phyloP scores from a whole-genome alignment of 2,888 invertebrate genomes.

The Apodemia duryi region DNA sequence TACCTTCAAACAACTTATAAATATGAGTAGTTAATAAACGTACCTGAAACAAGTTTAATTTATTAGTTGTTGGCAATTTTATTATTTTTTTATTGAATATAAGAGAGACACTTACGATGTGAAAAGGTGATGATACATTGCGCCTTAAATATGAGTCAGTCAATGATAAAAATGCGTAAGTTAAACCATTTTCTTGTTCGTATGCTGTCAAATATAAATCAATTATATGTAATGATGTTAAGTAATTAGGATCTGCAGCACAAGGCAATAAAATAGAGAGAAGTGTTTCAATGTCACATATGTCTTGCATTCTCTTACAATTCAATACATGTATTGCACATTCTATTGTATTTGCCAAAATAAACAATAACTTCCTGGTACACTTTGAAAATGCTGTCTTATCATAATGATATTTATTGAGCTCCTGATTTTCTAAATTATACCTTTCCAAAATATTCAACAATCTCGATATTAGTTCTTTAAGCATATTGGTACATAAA shows the following conservation, averaged over 20 bases:
- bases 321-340: conserved; percentile 78
- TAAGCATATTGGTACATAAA: conserved; percentile 47
- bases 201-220: conserved; percentile 76
- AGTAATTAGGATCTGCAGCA: conserved; percentile 61
- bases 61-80: background rate
- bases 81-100: background rate
- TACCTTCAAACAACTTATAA: conserved; percentile 82
- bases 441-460: conserved; percentile 48
- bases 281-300: conserved; percentile 61
- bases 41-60: conserved; percentile 66
- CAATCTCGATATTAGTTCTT: conserved; percentile 52
- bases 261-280: conserved; percentile 64
- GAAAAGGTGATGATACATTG: conserved; percentile 84
- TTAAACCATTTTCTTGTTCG: conserved; percentile 64
- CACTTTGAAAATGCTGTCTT: conserved; percentile 48
- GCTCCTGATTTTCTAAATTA: conserved; percentile 48
- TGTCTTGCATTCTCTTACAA: conserved; percentile 62
- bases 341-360: conserved; percentile 79
- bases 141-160: conserved; percentile 75
- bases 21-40: conserved; percentile 86
- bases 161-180: conserved; percentile 59
- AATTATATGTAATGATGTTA: conserved; percentile 71
- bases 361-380: conserved; percentile 71
- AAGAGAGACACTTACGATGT: conserved; percentile 73
- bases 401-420: conserved; percentile 52